These are phyloP conservation scores for Drosophila flavopinicola DNA, from an alignment of 2,888 invertebrate genomes.

Conservation along the genomic window DNA sequence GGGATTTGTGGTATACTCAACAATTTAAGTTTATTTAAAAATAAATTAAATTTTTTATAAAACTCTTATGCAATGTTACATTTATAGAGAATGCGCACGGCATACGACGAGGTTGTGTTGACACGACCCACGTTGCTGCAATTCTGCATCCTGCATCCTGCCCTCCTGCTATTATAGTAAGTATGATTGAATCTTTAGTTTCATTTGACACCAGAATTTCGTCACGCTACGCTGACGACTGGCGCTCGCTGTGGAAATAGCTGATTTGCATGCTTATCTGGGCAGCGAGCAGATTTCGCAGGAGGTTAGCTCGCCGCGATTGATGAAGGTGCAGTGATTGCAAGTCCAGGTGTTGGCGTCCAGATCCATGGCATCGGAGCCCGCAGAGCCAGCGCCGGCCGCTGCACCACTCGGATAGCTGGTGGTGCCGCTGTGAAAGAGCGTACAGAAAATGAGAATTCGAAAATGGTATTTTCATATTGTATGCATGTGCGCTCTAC, in stretches of 20 bases:
- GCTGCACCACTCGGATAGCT: slow-evolving; percentile 64
- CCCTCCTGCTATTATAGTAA: slow-evolving; percentile 48
- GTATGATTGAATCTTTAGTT: slow-evolving; percentile 75
- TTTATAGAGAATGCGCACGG: slow-evolving; percentile 53
- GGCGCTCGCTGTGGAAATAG: slow-evolving; percentile 4
- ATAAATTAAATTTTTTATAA: slow-evolving; percentile 76
- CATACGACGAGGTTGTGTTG: slow-evolving; percentile 31
- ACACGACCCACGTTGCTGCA: slow-evolving; percentile 24
- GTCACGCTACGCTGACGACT: slow-evolving; percentile 39
- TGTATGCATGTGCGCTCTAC: neutral
- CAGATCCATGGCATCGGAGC: slow-evolving; percentile 67
- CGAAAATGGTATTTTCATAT: neutral
- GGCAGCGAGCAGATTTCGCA: slow-evolving; percentile 98
- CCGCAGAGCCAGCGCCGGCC: slow-evolving; percentile 39
- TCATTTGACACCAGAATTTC: slow-evolving; percentile 65
- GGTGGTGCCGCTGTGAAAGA: slow-evolving; percentile 72
- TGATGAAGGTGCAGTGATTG: slow-evolving; percentile 96
- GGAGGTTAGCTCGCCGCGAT: slow-evolving; percentile 89
- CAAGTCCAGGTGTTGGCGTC: slow-evolving; percentile 90
- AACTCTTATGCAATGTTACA: slow-evolving; percentile 71
- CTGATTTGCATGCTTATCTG: slow-evolving; percentile 83
- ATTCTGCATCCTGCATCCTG: slow-evolving; percentile 4
- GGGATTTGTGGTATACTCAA: slow-evolving; percentile 50
- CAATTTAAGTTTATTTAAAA: slow-evolving; percentile 74
- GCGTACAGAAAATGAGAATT: neutral